phyloP scores from a whole-genome alignment of 2,888 invertebrate species.

The Mystacides longicornis region DNA sequence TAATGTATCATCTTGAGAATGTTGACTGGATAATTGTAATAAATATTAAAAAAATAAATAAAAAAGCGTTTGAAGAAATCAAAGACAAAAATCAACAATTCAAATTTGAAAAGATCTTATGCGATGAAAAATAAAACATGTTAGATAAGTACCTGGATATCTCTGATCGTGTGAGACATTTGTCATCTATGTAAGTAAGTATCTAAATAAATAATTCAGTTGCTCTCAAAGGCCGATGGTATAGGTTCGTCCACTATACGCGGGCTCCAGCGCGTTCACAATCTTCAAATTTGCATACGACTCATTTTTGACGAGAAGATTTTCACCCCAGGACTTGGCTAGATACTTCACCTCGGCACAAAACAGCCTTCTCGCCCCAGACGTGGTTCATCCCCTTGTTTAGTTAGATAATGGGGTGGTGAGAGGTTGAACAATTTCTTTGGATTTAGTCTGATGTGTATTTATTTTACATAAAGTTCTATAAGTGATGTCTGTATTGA shows the following conservation, averaged over 20 bases:
- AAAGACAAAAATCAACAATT: background rate
- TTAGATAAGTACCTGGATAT: no score
- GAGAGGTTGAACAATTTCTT: background rate
- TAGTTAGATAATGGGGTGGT: background rate
- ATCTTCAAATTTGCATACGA: constrained; percentile 24
- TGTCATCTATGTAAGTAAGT: no score
- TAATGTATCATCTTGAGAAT: no score
- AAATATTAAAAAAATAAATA: no score
- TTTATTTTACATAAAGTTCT: no score
- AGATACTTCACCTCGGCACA: background rate
- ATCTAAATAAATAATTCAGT: constrained; percentile 18
- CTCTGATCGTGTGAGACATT: no score
- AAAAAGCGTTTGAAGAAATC: background rate
- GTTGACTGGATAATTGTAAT: background rate
- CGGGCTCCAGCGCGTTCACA: constrained; percentile 18
- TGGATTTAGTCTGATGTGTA: no score
- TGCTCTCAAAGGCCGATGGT: constrained; percentile 19
- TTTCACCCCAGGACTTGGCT: no score
- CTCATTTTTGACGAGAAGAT: constrained; percentile 23
- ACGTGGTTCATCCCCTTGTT: background rate
- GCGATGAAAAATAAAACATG: no score
- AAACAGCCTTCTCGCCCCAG: background rate
- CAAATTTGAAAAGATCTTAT: background rate
- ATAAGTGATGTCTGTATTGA: no score
- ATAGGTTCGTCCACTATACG: constrained; percentile 6